These are phyloP conservation scores for Drosophila meridiana DNA, from an alignment of 2,888 invertebrate genomes.

Conservation along the genomic window DNA sequence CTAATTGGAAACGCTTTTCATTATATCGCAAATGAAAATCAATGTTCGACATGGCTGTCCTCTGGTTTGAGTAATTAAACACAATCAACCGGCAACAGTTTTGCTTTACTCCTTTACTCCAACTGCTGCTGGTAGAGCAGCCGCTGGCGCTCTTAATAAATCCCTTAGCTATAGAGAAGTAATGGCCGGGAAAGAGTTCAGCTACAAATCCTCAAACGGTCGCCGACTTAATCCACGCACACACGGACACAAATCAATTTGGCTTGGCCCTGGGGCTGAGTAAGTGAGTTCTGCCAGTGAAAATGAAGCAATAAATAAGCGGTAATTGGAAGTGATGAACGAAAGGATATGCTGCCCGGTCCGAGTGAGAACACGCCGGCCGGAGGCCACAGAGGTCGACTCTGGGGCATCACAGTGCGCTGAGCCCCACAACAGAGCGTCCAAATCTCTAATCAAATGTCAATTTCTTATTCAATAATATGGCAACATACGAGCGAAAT, in stretches of 20 bases:
- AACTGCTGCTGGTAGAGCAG: background rate
- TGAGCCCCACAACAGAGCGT: slow-evolving; percentile 15
- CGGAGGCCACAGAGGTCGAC: slow-evolving; percentile 18
- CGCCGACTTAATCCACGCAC: slow-evolving; percentile 45
- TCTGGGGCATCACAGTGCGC: background rate
- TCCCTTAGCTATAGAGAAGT: slow-evolving; percentile 27
- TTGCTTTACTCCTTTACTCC: background rate
- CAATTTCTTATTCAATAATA: slow-evolving; percentile 77
- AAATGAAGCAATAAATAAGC: slow-evolving; percentile 76
- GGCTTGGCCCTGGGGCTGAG: slow-evolving; percentile 32
- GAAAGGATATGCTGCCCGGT: slow-evolving; percentile 51
- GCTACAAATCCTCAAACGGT: slow-evolving; percentile 47
- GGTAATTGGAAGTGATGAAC: slow-evolving; percentile 80
- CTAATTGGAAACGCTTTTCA: slow-evolving; percentile 69
- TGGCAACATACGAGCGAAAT: slow-evolving; percentile 61
- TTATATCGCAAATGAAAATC: slow-evolving; percentile 62
- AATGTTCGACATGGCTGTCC: slow-evolving; percentile 51
- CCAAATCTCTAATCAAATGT: slow-evolving; percentile 77
- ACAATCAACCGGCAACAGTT: slow-evolving; percentile 48
- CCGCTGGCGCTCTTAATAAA: slow-evolving; percentile 49
- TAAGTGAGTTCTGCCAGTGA: slow-evolving; percentile 27
- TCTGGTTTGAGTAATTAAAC: slow-evolving; percentile 78
- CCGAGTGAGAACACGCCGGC: slow-evolving; percentile 7
- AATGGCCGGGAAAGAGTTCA: slow-evolving; percentile 32
- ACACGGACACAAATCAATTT: slow-evolving; percentile 70